Conservation (phyloP, 37 sponge, comb jelly and placozoan genomes). For the Petrosia ficiformis region DNA sequence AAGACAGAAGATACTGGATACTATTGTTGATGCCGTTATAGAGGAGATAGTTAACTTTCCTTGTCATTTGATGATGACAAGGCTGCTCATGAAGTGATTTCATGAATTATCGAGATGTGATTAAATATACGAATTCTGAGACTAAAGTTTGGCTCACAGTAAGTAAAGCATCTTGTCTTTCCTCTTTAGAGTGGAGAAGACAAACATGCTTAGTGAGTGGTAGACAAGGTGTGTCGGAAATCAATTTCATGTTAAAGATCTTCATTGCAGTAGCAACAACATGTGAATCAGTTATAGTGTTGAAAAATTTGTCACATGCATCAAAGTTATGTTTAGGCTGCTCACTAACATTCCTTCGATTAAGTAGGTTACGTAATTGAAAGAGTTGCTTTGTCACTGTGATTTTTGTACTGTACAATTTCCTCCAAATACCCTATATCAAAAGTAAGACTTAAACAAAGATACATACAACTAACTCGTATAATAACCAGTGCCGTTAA, state of each 20-base stretch:
- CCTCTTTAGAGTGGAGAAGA: too few relatives aligned
- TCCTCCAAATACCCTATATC: background rate
- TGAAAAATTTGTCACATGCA: constrained; percentile 10
- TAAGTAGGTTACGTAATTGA: constrained; percentile 11
- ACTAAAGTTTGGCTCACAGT: too few relatives aligned
- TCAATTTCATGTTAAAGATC: background rate
- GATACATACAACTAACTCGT: background rate
- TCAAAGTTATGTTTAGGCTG: constrained; percentile 2
- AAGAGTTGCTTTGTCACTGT: too few relatives aligned
- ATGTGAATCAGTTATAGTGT: background rate
- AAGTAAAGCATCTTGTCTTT: too few relatives aligned
- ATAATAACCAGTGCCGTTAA: background rate
- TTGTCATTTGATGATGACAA: too few relatives aligned
- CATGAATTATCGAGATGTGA: too few relatives aligned
- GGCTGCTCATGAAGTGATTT: too few relatives aligned
- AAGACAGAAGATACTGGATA: too few relatives aligned
- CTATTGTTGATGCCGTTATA: too few relatives aligned
- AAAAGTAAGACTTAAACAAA: background rate
- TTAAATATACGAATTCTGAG: too few relatives aligned
- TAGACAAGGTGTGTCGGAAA: background rate
- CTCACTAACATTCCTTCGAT: background rate
- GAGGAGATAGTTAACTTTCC: too few relatives aligned
- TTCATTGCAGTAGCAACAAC: constrained; percentile 5
- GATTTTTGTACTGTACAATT: background rate
- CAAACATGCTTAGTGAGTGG: too few relatives aligned